Base-by-base conservation (phyloP, 1,140 invertebrate genomes). In the Cephus cinctus region DNA sequence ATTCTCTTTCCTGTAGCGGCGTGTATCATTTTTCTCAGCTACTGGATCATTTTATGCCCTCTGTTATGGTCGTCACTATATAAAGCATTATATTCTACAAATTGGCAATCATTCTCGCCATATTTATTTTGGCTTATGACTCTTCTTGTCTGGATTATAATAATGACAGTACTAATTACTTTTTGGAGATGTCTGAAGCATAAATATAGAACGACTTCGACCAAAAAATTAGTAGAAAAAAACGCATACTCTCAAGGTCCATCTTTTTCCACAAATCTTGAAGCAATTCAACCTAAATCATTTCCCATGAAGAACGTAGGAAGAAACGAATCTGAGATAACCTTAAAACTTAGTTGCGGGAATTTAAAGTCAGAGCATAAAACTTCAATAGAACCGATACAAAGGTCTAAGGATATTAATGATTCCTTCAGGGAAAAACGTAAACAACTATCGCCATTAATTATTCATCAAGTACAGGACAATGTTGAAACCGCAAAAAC, bases 31-130 rank as follows among this genome's bases (percentile, higher is more conserved):
- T 76, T 74, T 39, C 40, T 71, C n/a, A 4, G 63, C 12, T 75
- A 69, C 46, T 78, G 76, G 76, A 59, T 78, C 14, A 27, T 75
- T 19, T 15, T 75, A 2, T 62, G 65, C 45, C 76, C 75, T 2
- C 32, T 73, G 12, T 27, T 49, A 22, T 63, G 36, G 42, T 42
- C 44, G 3, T 8, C 54, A 5, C 42, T 62, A 4, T 65, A 57
- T 50, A 18, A 19, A 6, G 51, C 27, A 2, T 12, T 45, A 19
- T 40, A 36, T n/a, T 35, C 44, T 3, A 25, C 46, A 1, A 11
- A 43, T 12, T 64, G 57, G 59, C 35, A 51, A 8, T 14, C 19
- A 20, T 31, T 19, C 4, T 66, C 61, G 61, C 35, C 54, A 0
- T 41, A 53, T 35, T 21, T 57, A 4, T 71, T 67, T 39, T 76